phyloP scores from a whole-genome alignment of 2,113 vertebrate species.

The Nothocercus nigrocapillus region DNA sequence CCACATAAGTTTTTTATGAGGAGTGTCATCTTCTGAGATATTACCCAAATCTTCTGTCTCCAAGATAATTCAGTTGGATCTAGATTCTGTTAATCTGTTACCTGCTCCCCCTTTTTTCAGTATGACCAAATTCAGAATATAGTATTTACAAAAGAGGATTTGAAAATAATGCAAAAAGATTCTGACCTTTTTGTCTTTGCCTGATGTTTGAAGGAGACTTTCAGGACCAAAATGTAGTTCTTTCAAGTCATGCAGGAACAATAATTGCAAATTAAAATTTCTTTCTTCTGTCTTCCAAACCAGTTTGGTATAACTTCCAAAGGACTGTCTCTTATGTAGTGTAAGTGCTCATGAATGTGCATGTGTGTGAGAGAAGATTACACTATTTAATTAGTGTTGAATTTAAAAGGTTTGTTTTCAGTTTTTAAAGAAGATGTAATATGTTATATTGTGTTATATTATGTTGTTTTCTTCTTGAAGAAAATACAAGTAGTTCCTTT shows the following conservation, averaged over 20 bases:
- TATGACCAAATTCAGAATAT: background rate
- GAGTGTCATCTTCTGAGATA: background rate
- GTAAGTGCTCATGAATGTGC: accelerated
- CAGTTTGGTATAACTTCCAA: background rate
- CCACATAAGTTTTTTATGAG: background rate
- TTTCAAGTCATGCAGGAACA: background rate
- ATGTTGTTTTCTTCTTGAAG: background rate
- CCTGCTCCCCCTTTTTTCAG: background rate
- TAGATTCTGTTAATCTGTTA: background rate
- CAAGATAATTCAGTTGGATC: background rate
- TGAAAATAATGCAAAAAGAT: background rate
- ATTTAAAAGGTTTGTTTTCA: background rate
- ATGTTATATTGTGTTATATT: background rate
- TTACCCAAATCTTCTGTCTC: background rate
- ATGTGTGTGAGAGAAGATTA: background rate
- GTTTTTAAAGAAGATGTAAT: background rate
- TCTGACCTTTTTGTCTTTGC: background rate
- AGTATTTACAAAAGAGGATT: background rate
- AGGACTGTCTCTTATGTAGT: background rate
- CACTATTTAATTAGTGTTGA: background rate
- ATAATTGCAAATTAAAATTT: background rate
- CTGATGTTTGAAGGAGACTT: background rate
- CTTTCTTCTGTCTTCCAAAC: background rate
- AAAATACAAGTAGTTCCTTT: background rate
- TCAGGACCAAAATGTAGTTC: background rate